These are phyloP conservation scores for Takifugu ocellatus DNA, from an alignment of 2,797 vertebrate species.

Conservation along the genomic window DNA sequence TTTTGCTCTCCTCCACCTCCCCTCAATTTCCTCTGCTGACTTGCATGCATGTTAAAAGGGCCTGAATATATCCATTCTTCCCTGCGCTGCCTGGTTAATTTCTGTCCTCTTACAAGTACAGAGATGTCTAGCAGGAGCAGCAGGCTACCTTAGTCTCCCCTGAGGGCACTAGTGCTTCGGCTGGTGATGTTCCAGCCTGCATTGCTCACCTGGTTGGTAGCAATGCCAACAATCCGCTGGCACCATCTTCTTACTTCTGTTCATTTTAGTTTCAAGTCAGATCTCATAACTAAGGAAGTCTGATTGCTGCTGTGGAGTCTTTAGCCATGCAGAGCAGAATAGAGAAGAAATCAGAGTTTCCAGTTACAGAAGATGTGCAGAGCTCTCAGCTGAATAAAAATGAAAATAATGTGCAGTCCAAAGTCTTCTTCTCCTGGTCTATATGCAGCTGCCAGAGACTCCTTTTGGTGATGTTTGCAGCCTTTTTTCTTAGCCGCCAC, in stretches of 20 bases:
- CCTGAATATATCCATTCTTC: slow-evolving; percentile 79
- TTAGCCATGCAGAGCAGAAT: slow-evolving; percentile 13
- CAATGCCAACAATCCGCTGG: slow-evolving; percentile 70
- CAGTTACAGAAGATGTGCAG: too few relatives aligned
- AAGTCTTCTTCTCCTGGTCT: too few relatives aligned
- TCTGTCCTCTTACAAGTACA: slow-evolving; percentile 83
- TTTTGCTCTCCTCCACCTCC: slow-evolving; percentile 42
- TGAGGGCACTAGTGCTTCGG: slow-evolving; percentile 79
- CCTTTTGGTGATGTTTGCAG: too few relatives aligned
- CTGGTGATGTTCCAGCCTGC: slow-evolving; percentile 70
- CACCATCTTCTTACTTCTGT: slow-evolving; percentile 57
- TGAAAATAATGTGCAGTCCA: too few relatives aligned
- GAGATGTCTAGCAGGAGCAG: slow-evolving; percentile 80
- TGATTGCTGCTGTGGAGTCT: slow-evolving; percentile 48
- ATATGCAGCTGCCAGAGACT: too few relatives aligned
- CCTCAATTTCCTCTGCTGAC: slow-evolving; percentile 46
- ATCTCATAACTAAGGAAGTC: slow-evolving; percentile 61
- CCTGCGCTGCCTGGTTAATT: slow-evolving; percentile 78
- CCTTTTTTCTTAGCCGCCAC: too few relatives aligned
- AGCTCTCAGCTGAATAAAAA: too few relatives aligned
- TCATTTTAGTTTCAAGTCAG: slow-evolving; percentile 66
- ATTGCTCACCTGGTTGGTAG: slow-evolving; percentile 61
- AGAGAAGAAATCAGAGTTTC: too few relatives aligned
- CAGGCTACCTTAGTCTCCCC: slow-evolving; percentile 77
- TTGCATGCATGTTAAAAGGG: slow-evolving; percentile 81